Conservation (phyloP, 64 coral and sea anemone genomes). For the Catalaphyllia jardinei region DNA sequence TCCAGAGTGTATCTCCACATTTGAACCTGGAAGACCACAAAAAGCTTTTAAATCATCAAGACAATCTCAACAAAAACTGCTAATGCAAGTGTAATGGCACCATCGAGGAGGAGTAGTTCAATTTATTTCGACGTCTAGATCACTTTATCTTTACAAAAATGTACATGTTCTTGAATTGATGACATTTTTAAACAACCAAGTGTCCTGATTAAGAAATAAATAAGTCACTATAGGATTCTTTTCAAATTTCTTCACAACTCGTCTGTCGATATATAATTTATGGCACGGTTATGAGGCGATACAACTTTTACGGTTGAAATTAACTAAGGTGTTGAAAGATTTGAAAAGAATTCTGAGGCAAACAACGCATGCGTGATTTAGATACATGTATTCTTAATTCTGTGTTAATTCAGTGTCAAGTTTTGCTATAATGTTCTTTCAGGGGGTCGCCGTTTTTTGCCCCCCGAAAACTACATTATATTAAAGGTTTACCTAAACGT, state of each 20-base stretch:
- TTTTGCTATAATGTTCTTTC: too few relatives aligned
- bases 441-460: too few relatives aligned
- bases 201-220: not conserved
- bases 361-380: not conserved
- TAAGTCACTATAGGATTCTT: not conserved
- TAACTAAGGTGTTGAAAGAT: not conserved
- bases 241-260: not conserved
- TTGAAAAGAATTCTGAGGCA: not conserved
- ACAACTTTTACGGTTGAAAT: not conserved
- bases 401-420: not conserved
- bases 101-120: not conserved
- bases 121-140: not conserved
- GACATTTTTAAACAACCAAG: conserved; percentile 2
- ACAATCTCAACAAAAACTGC: not conserved
- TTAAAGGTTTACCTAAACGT: too few relatives aligned
- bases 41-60: conserved; percentile 25
- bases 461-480: too few relatives aligned
- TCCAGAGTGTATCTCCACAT: not conserved
- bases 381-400: not conserved
- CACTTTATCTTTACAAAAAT: not conserved
- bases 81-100: not conserved
- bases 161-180: not conserved
- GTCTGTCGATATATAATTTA: not conserved
- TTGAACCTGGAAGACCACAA: not conserved
- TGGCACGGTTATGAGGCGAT: not conserved